Evolutionary conservation across 2,797 vertebrate species (phyloP).

Genomic region (Oceanodroma leucorhoa): DNA sequence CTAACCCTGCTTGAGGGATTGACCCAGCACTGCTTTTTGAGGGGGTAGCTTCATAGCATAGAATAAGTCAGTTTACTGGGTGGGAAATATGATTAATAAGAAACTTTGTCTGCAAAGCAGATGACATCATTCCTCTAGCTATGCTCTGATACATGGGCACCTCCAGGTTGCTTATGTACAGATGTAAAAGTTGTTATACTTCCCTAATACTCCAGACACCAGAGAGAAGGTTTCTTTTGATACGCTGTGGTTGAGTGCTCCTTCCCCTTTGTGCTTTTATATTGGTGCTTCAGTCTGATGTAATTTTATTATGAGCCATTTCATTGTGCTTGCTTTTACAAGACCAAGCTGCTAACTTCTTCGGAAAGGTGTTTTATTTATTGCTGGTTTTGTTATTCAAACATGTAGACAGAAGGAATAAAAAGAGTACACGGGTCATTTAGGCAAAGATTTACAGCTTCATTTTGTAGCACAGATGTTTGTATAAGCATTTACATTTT

Average conservation of each 20-base stretch:
- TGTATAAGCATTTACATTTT: background rate
- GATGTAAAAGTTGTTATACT: background rate
- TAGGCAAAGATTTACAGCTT: background rate
- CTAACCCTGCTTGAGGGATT: background rate
- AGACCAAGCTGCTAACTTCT: background rate
- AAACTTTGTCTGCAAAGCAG: background rate
- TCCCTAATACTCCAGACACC: background rate
- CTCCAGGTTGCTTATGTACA: background rate
- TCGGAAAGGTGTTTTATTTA: background rate
- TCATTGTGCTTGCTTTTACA: background rate
- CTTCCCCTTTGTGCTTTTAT: background rate
- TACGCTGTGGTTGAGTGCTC: background rate
- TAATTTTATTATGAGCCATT: background rate
- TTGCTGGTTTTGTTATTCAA: background rate
- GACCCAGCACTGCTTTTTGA: background rate
- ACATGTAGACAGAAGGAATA: background rate
- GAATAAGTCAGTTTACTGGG: background rate
- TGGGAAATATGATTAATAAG: background rate
- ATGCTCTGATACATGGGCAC: background rate
- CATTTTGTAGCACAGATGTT: background rate
- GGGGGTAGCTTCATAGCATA: fast-evolving
- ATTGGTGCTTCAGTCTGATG: background rate
- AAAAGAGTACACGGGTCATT: background rate
- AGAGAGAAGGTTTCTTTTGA: background rate
- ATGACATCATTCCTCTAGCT: background rate